These are phyloP conservation scores for Dasypus novemcinctus DNA, from an alignment of 2,113 vertebrate genomes.

Conservation along the genomic window DNA sequence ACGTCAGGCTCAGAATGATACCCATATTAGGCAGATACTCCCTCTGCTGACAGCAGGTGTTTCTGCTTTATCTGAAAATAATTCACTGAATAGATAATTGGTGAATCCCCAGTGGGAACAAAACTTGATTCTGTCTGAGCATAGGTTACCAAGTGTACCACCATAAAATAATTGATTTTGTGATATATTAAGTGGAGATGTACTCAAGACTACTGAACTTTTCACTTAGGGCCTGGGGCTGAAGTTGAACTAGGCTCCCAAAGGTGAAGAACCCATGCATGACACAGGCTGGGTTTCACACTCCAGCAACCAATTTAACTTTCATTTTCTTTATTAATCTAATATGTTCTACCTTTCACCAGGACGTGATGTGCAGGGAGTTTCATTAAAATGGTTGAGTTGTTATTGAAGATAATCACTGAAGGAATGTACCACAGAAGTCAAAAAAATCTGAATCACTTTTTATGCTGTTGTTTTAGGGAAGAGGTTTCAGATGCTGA, in stretches of 20 bases:
- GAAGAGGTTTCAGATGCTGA: slow-evolving; percentile 85
- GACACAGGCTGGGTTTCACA: slow-evolving; percentile 77
- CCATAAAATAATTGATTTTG: slow-evolving; percentile 88
- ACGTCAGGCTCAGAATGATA: slow-evolving; percentile 54
- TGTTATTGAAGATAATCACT: slow-evolving; percentile 87
- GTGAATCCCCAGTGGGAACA: slow-evolving; percentile 82
- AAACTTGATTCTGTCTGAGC: slow-evolving; percentile 83
- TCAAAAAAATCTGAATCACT: slow-evolving; percentile 81
- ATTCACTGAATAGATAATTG: slow-evolving; percentile 85
- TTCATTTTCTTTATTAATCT: slow-evolving; percentile 85
- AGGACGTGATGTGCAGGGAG: slow-evolving; percentile 81
- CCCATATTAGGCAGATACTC: slow-evolving; percentile 73
- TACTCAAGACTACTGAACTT: slow-evolving; percentile 84
- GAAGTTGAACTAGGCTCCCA: slow-evolving; percentile 84
- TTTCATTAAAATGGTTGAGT: slow-evolving; percentile 85
- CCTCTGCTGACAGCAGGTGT: slow-evolving; percentile 81
- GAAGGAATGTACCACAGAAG: slow-evolving; percentile 82
- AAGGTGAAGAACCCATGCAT: slow-evolving; percentile 83
- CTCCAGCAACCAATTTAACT: slow-evolving; percentile 83
- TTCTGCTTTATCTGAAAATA: slow-evolving; percentile 83
- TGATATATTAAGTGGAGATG: slow-evolving; percentile 82
- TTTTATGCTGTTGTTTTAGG: slow-evolving; percentile 87
- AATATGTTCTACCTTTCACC: slow-evolving; percentile 80
- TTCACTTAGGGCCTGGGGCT: slow-evolving; percentile 85
- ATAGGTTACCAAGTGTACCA: slow-evolving; percentile 84